phyloP scores from a whole-genome alignment of 2,113 vertebrate genomes.

The Spea bombifrons region DNA sequence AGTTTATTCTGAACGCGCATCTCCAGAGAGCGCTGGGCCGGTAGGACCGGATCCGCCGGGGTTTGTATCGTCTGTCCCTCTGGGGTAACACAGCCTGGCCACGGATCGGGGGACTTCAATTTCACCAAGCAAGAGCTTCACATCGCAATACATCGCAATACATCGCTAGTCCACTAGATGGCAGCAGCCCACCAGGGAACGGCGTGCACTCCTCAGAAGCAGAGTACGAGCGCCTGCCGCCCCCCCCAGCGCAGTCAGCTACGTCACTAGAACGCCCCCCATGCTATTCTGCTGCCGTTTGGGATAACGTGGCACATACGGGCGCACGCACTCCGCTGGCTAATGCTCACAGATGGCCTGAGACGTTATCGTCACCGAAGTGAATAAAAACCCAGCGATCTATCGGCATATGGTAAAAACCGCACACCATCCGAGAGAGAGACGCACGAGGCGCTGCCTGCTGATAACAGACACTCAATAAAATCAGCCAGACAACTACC shows the following conservation, averaged over 20 bases:
- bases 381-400: slow-evolving; percentile 12
- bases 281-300: too few relatives aligned
- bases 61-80: too few relatives aligned
- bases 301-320: not conserved
- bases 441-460: slow-evolving; percentile 12
- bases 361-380: not conserved
- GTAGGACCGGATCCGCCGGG: too few relatives aligned
- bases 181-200: not conserved
- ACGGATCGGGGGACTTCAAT: too few relatives aligned
- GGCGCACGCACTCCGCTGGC: slow-evolving; percentile 1
- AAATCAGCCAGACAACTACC: slow-evolving; percentile 40
- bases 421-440: slow-evolving; percentile 10
- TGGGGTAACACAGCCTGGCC: too few relatives aligned
- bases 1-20: too few relatives aligned
- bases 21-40: too few relatives aligned
- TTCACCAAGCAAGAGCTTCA: too few relatives aligned
- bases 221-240: not conserved
- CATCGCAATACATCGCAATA: not conserved
- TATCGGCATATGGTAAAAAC: slow-evolving; percentile 11
- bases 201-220: not conserved
- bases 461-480: slow-evolving; percentile 8
- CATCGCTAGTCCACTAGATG: slow-evolving; percentile 6
- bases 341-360: slow-evolving; percentile 30
- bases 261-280: too few relatives aligned
- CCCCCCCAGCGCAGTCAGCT: too few relatives aligned